A percentile compares a stretch with the other conserved stretches of the same genome.
Evolutionary conservation across 2,888 invertebrate genomes (phyloP).

Genomic region (Lagria hirta): DNA sequence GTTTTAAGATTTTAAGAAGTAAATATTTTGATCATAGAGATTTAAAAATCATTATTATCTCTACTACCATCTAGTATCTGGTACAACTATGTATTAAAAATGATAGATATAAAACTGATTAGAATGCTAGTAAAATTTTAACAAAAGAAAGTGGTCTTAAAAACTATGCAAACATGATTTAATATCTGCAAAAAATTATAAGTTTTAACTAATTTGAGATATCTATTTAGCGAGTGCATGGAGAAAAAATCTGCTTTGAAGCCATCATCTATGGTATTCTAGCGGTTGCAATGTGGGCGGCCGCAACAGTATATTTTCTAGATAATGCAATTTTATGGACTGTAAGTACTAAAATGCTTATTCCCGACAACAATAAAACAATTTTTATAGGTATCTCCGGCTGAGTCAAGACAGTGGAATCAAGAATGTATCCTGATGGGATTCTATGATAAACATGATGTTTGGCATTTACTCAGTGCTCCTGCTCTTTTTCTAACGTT

Average conservation of each 20-base stretch:
- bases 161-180: too few species aligned
- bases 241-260: slow-evolving; percentile 63
- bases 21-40: too few species aligned
- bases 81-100: too few species aligned
- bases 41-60: too few species aligned
- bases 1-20: too few species aligned
- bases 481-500: slow-evolving; percentile 75
- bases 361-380: not conserved
- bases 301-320: slow-evolving; percentile 65
- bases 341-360: slow-evolving; percentile 51
- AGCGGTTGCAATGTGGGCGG: slow-evolving; percentile 66
- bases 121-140: too few species aligned
- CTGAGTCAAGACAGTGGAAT: slow-evolving; percentile 70
- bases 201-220: slow-evolving; percentile 12
- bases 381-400: slow-evolving; percentile 63
- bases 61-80: too few species aligned
- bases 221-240: slow-evolving; percentile 57
- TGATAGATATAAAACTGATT: too few species aligned
- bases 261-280: slow-evolving; percentile 57
- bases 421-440: slow-evolving; percentile 64
- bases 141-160: too few species aligned
- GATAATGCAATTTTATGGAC: slow-evolving; percentile 69
- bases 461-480: slow-evolving; percentile 82
- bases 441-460: slow-evolving; percentile 81
- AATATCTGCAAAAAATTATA: too few species aligned